Evolutionary conservation across 2,113 vertebrate genomes (phyloP).

Genomic region (rat (Rattus norvegicus)): DNA sequence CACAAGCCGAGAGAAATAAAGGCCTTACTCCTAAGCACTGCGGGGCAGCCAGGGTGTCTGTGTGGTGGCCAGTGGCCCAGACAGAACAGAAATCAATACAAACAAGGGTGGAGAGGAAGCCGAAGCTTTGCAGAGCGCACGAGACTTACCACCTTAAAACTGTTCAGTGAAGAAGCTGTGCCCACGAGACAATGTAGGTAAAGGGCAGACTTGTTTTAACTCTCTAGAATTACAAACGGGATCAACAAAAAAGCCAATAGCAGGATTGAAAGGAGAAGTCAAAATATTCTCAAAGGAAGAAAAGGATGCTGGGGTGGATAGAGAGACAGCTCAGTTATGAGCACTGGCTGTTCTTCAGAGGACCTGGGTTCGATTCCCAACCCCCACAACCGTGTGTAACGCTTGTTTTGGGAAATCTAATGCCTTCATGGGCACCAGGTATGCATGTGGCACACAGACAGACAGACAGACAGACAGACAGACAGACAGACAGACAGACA

Average conservation of each 20-base stretch:
- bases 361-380: neutral
- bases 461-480: no score
- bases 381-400: no score
- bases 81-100: neutral
- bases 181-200: neutral
- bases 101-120: neutral
- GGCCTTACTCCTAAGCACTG: neutral
- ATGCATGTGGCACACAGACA: no score
- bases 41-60: neutral
- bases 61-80: neutral
- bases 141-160: neutral
- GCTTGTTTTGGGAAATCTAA: neutral
- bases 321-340: neutral
- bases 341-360: neutral
- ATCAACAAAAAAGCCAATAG: neutral
- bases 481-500: no score
- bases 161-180: neutral
- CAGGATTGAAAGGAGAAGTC: neutral
- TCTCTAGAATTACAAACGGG: neutral
- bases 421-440: neutral
- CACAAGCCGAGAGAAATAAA: neutral
- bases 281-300: neutral
- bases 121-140: neutral
- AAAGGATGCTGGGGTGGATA: neutral
- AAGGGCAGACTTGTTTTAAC: conserved; percentile 20